phyloP scores from a whole-genome alignment of 2,888 invertebrate genomes.

The Apamea sordens region DNA sequence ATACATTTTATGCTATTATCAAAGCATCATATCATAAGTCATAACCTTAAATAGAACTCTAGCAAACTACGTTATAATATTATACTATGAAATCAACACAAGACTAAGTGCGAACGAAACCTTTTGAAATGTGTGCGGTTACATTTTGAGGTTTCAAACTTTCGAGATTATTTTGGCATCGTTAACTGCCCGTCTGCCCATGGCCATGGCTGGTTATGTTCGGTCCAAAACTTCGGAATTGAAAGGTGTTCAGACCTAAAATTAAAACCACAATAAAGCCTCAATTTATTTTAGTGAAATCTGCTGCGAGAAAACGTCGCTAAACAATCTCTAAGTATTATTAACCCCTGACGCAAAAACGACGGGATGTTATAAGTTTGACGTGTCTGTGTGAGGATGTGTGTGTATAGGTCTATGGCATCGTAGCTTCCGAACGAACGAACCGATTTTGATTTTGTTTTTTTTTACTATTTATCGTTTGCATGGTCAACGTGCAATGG shows the following conservation, averaged over 20 bases:
- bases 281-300: too few species aligned
- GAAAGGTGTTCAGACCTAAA: not conserved
- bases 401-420: too few species aligned
- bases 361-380: too few species aligned
- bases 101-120: not conserved
- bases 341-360: too few species aligned
- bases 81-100: not conserved
- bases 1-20: not conserved
- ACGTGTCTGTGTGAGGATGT: too few species aligned
- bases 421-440: too few species aligned
- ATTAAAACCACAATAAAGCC: not conserved
- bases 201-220: not conserved
- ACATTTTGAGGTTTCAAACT: conserved; percentile 13
- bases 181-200: not conserved
- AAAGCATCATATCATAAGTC: not conserved
- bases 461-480: not conserved
- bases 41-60: not conserved
- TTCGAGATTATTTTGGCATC: conserved; percentile 1
- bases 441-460: too few species aligned
- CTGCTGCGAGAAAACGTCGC: not conserved
- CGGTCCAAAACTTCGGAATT: not conserved
- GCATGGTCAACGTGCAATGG: too few species aligned
- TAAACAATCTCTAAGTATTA: not conserved
- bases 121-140: not conserved
- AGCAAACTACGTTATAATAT: not conserved